phyloP scores from a whole-genome alignment of 2,113 vertebrate species.

The Phylloscopus whistleri region DNA sequence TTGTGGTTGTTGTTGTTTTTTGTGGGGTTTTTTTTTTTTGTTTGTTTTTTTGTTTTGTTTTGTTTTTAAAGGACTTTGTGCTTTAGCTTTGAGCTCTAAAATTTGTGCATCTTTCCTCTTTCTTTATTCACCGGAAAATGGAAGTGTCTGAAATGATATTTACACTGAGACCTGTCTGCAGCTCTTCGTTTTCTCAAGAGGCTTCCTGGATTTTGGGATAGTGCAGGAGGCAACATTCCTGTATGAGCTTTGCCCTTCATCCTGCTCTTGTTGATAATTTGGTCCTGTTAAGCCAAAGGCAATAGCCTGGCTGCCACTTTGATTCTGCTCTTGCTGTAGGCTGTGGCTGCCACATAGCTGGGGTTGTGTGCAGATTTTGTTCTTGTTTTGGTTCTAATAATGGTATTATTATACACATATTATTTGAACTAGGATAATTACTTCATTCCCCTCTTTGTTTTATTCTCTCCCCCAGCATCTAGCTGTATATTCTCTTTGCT shows the following conservation, averaged over 20 bases:
- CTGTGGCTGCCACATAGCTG: not conserved
- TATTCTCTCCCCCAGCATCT: not conserved
- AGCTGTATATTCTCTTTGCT: not conserved
- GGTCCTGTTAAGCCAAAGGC: not conserved
- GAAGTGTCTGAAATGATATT: not conserved
- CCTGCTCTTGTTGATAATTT: not conserved
- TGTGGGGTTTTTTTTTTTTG: no score
- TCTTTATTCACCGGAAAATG: not conserved
- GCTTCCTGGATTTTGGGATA: not conserved
- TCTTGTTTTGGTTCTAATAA: not conserved
- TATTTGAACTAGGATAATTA: not conserved
- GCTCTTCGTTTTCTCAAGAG: not conserved
- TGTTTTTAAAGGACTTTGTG: not conserved
- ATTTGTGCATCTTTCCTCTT: not conserved
- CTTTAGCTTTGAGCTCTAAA: not conserved
- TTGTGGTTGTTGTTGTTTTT: no score
- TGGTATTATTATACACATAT: not conserved
- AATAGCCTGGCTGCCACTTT: not conserved
- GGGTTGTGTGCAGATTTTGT: not conserved
- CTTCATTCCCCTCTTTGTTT: not conserved
- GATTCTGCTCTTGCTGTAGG: not conserved
- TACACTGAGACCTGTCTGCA: not conserved
- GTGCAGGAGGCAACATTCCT: not conserved
- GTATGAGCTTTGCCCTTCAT: not conserved
- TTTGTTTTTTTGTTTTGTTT: not conserved